Evolutionary conservation across 2,797 vertebrate genomes (phyloP).

Genomic region (Intellagama lesueurii): DNA sequence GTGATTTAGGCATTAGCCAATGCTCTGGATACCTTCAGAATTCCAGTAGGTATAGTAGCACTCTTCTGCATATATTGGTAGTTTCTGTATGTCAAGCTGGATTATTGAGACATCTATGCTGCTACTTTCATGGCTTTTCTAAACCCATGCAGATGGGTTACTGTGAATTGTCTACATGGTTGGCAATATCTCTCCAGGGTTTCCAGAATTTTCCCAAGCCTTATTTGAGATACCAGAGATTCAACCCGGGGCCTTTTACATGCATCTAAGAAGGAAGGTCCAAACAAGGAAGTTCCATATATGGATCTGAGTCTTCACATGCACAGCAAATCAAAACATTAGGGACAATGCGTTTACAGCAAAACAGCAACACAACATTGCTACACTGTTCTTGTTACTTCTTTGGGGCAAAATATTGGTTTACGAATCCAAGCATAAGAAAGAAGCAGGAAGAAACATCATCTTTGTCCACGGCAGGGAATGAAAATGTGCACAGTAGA

Average conservation of each 20-base stretch:
- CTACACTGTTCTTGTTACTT: conserved; percentile 45
- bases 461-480: conserved; percentile 25
- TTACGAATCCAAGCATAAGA: conserved; percentile 44
- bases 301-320: background rate
- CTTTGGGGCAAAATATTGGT: conserved; percentile 26
- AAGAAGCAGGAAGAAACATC: conserved; percentile 36
- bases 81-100: background rate
- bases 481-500: conserved; percentile 45
- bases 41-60: background rate
- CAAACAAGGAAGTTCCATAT: background rate
- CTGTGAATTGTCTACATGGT: background rate
- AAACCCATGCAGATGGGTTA: background rate
- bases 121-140: too few relatives aligned
- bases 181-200: background rate
- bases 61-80: background rate
- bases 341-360: background rate
- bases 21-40: background rate
- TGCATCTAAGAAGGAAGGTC: background rate
- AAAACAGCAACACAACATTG: background rate
- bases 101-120: background rate
- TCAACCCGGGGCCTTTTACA: background rate
- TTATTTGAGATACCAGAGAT: background rate
- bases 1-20: background rate
- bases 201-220: background rate
- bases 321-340: background rate